Conservation (phyloP, 2,113 vertebrate species). For the Lonchura striata region DNA sequence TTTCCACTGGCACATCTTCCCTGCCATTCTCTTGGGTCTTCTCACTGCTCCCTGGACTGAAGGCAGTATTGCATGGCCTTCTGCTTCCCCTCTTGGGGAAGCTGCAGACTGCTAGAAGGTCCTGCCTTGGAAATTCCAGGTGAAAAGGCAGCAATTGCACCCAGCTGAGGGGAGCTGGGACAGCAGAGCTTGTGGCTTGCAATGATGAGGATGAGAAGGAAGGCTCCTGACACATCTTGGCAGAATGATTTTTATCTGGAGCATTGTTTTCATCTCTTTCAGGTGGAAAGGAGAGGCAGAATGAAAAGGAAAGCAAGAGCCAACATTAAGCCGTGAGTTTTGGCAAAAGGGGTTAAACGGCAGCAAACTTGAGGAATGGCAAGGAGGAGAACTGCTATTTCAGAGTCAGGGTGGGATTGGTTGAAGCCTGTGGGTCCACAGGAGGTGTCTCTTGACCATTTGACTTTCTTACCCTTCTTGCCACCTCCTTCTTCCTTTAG, state of each 20-base stretch:
- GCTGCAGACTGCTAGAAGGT: too few relatives aligned
- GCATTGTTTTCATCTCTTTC: neutral
- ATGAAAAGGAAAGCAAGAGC: neutral
- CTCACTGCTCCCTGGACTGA: neutral
- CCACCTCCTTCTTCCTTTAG: neutral
- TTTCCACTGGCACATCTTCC: too few relatives aligned
- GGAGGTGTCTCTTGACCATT: neutral
- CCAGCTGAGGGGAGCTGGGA: too few relatives aligned
- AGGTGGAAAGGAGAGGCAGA: neutral
- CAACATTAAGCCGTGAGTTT: neutral
- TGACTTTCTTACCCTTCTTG: too few relatives aligned
- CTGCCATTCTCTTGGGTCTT: neutral
- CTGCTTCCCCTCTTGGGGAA: neutral
- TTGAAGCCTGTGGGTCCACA: too few relatives aligned
- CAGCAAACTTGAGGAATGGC: neutral
- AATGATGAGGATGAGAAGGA: neutral
- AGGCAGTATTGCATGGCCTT: too few relatives aligned
- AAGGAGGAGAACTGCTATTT: accelerated
- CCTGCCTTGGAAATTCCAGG: too few relatives aligned
- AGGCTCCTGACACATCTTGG: accelerated
- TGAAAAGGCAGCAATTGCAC: accelerated
- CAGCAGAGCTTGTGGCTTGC: too few relatives aligned
- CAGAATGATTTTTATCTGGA: neutral
- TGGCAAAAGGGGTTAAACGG: neutral
- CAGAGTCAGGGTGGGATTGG: accelerated